Evolutionary conservation across 1,140 invertebrate genomes (phyloP).

Genomic region (Heliconius melpomene): DNA sequence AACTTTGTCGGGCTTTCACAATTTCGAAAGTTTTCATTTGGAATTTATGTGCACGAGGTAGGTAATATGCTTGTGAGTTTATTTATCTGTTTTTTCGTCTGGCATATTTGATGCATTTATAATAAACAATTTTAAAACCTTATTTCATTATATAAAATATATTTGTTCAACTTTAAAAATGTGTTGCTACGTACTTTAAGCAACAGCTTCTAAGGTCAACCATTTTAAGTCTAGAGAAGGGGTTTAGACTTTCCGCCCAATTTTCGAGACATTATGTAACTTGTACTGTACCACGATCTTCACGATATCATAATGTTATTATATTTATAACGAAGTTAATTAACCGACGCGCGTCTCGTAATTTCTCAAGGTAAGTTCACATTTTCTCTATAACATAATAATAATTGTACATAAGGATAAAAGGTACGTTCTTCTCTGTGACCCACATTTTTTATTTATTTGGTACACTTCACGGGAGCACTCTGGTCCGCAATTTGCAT

Average conservation of each 20-base stretch:
- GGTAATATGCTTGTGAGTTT: background rate
- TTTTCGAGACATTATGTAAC: too few relatives aligned
- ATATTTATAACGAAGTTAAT: too few relatives aligned
- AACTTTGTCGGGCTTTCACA: conserved; percentile 4
- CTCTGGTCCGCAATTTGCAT: background rate
- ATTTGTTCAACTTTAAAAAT: too few relatives aligned
- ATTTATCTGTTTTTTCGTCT: background rate
- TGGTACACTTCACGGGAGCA: background rate
- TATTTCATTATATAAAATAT: too few relatives aligned
- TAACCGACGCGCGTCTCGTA: background rate
- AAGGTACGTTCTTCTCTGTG: background rate
- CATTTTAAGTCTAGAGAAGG: too few relatives aligned
- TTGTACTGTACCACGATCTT: too few relatives aligned
- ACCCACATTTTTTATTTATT: background rate
- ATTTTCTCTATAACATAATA: background rate
- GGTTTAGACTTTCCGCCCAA: too few relatives aligned
- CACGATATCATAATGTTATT: too few relatives aligned
- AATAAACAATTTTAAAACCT: too few relatives aligned
- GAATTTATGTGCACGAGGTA: background rate
- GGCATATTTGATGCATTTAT: background rate
- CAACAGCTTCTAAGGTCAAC: too few relatives aligned
- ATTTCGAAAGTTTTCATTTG: background rate
- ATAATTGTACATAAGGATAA: background rate
- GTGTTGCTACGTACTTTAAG: too few relatives aligned
- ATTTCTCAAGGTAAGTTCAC: background rate